Conservation (phyloP, 2,797 vertebrate species). For the Pelochelys cantorii region DNA sequence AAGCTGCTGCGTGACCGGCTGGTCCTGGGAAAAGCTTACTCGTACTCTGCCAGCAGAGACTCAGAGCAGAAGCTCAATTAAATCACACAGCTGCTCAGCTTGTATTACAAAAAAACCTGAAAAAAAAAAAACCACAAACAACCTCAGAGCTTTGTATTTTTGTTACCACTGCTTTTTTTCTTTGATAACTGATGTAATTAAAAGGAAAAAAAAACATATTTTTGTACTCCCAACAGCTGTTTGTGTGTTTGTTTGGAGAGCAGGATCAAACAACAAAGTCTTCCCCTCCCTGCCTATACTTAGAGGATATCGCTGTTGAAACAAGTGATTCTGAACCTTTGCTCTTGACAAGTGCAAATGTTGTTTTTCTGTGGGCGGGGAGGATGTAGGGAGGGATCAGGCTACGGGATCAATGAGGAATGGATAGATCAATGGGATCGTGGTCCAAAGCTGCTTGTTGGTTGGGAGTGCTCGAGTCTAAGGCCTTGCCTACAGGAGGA, state of each 20-base stretch:
- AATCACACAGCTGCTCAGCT: constrained; percentile 59
- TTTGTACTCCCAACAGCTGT: constrained; percentile 90
- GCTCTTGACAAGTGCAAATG: fast-evolving
- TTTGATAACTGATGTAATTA: constrained; percentile 94
- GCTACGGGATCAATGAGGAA: background rate
- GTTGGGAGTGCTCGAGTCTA: background rate
- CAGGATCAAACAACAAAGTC: background rate
- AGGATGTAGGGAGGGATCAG: background rate
- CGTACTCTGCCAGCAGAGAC: constrained; percentile 88
- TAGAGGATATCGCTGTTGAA: background rate
- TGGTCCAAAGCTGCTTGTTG: background rate
- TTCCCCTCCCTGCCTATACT: background rate
- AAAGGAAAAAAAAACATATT: constrained; percentile 88
- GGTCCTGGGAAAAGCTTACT: constrained; percentile 96
- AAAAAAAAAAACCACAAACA: constrained; percentile 71
- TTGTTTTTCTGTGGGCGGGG: background rate
- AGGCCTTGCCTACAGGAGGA: background rate
- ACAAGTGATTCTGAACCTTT: fast-evolving
- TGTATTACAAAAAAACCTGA: constrained; percentile 33
- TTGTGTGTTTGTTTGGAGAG: constrained; percentile 3
- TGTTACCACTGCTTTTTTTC: constrained; percentile 92
- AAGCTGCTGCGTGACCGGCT: constrained; percentile 98
- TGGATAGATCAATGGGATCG: background rate
- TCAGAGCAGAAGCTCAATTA: constrained; percentile 91
- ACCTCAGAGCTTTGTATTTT: constrained; percentile 94